Evolutionary conservation across 2,797 vertebrate genomes (phyloP), one percentile per base, ranked within the genome.

Genomic region (Silurus lanzhouensis): DNA sequence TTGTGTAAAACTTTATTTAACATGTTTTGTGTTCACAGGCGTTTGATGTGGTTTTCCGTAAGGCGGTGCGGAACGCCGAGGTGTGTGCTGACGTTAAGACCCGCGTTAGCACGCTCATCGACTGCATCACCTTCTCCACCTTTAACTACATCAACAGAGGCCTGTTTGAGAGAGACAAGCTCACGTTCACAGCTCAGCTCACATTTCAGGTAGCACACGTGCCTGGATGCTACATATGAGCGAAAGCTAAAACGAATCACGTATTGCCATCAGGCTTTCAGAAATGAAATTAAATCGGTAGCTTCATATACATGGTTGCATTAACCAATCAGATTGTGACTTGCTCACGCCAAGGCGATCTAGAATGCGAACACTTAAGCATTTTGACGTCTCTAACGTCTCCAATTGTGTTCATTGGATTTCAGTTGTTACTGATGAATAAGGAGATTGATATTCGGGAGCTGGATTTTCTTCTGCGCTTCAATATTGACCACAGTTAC

Each of bases 11-110:
- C 10, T 15, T 25, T 55, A 25, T 20, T 31, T 58, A 55, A 55
- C 22, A 55, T 80, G 80, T 13, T 71, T 63, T 79, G n/a, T 57
- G 60, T 57, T 1, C 31, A n/a, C 88, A 96, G 95, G 95, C 95
- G 55, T 96, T 97, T 90, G 95, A 96, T 9, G 90, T 93, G 78
- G 95, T 95, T 89, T 96, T 96, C 93, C 95, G 96, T 91, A 97
- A 95, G 81, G 95, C 95, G 14, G 93, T 94, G 89, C 93, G 90
- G 80, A 87, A 88, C 86, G 93, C 93, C 2, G 95, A 96, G 88
- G 89, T 89, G 64, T 94, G 93, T 58, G 90, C 91, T 82, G 94
- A 95, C 7, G 87, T 94, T 83, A 92, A 87, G 86, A 91, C 85
- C 79, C 92, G 94, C 61, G 95, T 96, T 5, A 94, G 93, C 92